Conservation (phyloP, 2,797 vertebrate genomes). For the Carduelis carduelis region DNA sequence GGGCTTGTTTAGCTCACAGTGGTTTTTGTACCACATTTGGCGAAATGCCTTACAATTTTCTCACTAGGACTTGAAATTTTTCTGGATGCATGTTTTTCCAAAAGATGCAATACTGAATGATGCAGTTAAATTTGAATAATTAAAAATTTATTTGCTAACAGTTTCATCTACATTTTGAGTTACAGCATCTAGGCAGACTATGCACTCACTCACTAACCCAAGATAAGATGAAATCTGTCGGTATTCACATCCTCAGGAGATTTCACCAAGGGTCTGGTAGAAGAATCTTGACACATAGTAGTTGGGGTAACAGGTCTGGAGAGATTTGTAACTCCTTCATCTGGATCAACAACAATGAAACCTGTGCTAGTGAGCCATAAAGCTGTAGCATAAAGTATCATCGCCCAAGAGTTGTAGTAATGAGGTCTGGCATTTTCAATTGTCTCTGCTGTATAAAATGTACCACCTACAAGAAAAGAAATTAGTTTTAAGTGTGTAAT, state of each 20-base stretch:
- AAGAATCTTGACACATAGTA: slow-evolving; percentile 85
- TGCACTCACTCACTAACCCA: slow-evolving; percentile 79
- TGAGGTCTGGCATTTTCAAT: slow-evolving; percentile 82
- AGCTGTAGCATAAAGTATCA: slow-evolving; percentile 87
- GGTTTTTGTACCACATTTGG: not conserved
- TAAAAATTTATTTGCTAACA: not conserved
- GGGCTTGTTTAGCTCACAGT: not conserved
- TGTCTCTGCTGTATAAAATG: slow-evolving; percentile 90
- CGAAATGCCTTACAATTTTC: not conserved
- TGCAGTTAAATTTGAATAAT: not conserved
- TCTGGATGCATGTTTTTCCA: not conserved
- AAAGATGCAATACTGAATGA: not conserved
- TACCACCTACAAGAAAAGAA: slow-evolving; percentile 78
- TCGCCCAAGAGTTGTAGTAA: slow-evolving; percentile 87
- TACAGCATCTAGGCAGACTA: not conserved
- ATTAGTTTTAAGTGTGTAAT: not conserved
- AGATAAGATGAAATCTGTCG: slow-evolving; percentile 88
- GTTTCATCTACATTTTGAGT: not conserved
- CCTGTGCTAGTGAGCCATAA: slow-evolving; percentile 91
- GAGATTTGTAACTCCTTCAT: slow-evolving; percentile 83
- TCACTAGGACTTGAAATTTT: not conserved
- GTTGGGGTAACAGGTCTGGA: slow-evolving; percentile 93
- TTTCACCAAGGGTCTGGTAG: slow-evolving; percentile 75
- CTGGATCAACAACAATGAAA: slow-evolving; percentile 78
- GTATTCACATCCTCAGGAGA: slow-evolving; percentile 89